Evolutionary conservation across 35 echinoderm and acorn worm genomes (phyloP).

Genomic region (Amphiura filiformis): DNA sequence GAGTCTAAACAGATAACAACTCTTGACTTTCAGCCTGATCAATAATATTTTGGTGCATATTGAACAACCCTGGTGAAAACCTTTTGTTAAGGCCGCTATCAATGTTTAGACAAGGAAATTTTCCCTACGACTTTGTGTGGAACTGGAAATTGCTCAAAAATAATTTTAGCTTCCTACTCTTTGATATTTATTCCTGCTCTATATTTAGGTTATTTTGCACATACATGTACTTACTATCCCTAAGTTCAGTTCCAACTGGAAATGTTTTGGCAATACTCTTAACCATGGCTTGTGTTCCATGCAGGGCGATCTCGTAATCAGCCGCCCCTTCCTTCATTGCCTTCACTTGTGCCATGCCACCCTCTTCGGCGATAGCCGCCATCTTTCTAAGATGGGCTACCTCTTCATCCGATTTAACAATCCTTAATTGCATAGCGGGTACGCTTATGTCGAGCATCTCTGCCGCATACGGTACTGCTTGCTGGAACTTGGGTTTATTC

Average conservation of each 20-base stretch:
- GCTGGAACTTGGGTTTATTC: neutral
- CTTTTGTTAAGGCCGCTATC: too few species aligned
- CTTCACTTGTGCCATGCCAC: constrained; percentile 59
- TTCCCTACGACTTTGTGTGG: too few species aligned
- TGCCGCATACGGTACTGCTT: neutral
- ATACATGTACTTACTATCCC: neutral
- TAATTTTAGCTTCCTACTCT: too few species aligned
- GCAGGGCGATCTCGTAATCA: constrained; percentile 83
- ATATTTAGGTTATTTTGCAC: too few species aligned
- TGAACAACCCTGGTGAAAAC: too few species aligned
- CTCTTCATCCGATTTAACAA: constrained; percentile 91
- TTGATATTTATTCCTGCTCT: too few species aligned
- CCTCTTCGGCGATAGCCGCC: constrained; percentile 69
- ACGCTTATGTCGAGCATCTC: constrained; percentile 66
- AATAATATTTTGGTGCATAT: too few species aligned
- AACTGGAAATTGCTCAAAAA: too few species aligned
- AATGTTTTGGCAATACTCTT: constrained; percentile 68
- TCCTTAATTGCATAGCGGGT: constrained; percentile 72
- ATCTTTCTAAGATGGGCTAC: constrained; percentile 73
- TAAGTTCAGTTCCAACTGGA: constrained; percentile 38
- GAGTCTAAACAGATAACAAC: too few species aligned
- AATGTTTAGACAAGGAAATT: too few species aligned
- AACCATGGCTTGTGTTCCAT: constrained; percentile 70
- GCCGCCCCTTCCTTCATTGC: constrained; percentile 61
- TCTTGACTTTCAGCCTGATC: too few species aligned